Evolutionary conservation across 37 sponge, comb jelly and placozoan genomes (phyloP).

Genomic region (Hormiphora californensis): DNA sequence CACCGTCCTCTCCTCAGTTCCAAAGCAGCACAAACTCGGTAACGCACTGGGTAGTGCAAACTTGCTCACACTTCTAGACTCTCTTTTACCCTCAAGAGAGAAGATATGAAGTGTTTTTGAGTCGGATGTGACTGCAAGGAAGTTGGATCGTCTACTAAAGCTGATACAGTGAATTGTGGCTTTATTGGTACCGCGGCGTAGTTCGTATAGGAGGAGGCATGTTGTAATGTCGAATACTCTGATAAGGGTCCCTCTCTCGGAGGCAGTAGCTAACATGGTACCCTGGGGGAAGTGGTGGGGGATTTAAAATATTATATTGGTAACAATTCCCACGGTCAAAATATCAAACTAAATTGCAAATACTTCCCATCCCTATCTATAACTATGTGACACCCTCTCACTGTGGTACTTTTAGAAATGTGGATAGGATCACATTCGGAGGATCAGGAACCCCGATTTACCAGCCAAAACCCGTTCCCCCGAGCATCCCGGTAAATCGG

Average conservation of each 20-base stretch:
- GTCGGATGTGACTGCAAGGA: neutral
- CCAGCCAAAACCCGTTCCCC: no score
- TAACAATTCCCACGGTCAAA: no score
- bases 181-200: conserved; percentile 26
- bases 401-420: no score
- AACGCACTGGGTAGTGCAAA: neutral
- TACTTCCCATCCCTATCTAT: no score
- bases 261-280: conserved; percentile 33
- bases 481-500: no score
- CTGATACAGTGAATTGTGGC: neutral
- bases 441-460: no score
- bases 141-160: conserved; percentile 5
- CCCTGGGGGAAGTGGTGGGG: no score
- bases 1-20: conserved; percentile 9
- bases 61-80: neutral
- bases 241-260: conserved; percentile 46
- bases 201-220: conserved; percentile 20
- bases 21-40: conserved; percentile 40
- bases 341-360: no score
- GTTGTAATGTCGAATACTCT: conserved; percentile 20
- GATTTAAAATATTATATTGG: no score
- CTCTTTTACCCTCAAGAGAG: conserved; percentile 40
- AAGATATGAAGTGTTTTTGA: conserved; percentile 24
- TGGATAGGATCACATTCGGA: no score
- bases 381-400: no score